Percentiles rank a stretch among this genome's conserved stretches.
Evolutionary conservation across 1,140 invertebrate species (phyloP).

Genomic region (Dufourea novaeangliae): DNA sequence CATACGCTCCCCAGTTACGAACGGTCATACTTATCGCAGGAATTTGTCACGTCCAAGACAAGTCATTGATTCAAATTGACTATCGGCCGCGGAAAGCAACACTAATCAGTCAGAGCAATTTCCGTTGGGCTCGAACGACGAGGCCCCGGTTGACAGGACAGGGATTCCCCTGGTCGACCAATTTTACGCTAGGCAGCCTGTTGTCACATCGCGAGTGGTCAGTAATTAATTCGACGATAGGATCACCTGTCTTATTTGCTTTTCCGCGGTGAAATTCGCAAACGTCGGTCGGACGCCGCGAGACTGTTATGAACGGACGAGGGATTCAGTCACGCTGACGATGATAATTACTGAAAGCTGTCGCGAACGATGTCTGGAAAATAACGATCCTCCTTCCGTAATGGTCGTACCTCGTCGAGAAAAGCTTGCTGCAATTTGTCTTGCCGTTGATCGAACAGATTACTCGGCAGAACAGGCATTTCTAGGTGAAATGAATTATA

Average conservation of each 20-base stretch:
- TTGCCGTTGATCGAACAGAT: constrained; percentile 20
- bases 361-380: background rate
- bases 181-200: constrained; percentile 22
- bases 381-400: constrained; percentile 14
- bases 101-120: constrained; percentile 41
- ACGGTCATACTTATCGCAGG: background rate
- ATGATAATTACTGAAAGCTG: constrained; percentile 17
- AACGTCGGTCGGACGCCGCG: background rate
- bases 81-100: background rate
- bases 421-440: constrained; percentile 1
- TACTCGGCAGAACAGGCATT: background rate
- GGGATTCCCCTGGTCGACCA: background rate
- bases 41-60: background rate
- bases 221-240: constrained; percentile 49
- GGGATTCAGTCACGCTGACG: background rate
- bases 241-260: constrained; percentile 38
- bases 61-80: background rate
- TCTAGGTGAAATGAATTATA: background rate
- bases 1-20: too few species aligned
- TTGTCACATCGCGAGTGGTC: constrained; percentile 17
- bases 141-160: constrained; percentile 22
- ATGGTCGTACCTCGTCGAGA: background rate
- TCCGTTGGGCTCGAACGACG: constrained; percentile 29
- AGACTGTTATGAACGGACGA: background rate
- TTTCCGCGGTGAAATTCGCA: constrained; percentile 9